A percentile compares a stretch with the other conserved stretches of the same genome.
Evolutionary conservation across 2,113 vertebrate genomes (phyloP).

Genomic region (Oncorhynchus masou): DNA sequence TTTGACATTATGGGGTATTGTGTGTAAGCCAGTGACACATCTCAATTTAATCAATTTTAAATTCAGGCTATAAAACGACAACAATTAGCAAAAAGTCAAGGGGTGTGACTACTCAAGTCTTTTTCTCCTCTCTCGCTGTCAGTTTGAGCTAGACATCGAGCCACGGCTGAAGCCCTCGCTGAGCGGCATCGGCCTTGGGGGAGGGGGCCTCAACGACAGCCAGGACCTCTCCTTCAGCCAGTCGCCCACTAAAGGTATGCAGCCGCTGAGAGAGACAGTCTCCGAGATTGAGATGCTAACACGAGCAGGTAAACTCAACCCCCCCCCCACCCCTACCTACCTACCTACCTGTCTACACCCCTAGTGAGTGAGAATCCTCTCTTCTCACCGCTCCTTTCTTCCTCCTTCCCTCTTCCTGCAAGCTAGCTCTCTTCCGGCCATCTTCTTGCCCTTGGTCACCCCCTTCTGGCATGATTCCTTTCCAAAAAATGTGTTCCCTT

Average conservation of each 20-base stretch:
- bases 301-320: slow-evolving; percentile 73
- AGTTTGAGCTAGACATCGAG: slow-evolving; percentile 96
- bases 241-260: slow-evolving; percentile 86
- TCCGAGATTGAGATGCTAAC: slow-evolving; percentile 79
- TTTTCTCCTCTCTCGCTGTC: slow-evolving; percentile 4
- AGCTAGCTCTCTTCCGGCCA: not conserved
- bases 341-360: not conserved
- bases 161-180: slow-evolving; percentile 83
- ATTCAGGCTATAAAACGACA: too few species aligned
- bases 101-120: too few species aligned
- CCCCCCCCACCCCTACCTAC: slow-evolving; percentile 6
- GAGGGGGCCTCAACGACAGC: slow-evolving; percentile 77
- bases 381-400: not conserved
- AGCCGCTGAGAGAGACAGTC: slow-evolving; percentile 74
- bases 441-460: not conserved
- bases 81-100: too few species aligned
- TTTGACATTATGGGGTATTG: too few species aligned
- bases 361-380: slow-evolving; percentile 15
- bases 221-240: slow-evolving; percentile 88
- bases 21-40: too few species aligned
- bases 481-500: slow-evolving; percentile 1
- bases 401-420: not conserved
- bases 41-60: too few species aligned
- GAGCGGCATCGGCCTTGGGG: slow-evolving; percentile 57
- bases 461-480: not conserved